A percentile compares a stretch with the other conserved stretches of the same genome.
Evolutionary conservation across 2,888 invertebrate genomes (phyloP).

Genomic region (Lepetodrilus schrolli): DNA sequence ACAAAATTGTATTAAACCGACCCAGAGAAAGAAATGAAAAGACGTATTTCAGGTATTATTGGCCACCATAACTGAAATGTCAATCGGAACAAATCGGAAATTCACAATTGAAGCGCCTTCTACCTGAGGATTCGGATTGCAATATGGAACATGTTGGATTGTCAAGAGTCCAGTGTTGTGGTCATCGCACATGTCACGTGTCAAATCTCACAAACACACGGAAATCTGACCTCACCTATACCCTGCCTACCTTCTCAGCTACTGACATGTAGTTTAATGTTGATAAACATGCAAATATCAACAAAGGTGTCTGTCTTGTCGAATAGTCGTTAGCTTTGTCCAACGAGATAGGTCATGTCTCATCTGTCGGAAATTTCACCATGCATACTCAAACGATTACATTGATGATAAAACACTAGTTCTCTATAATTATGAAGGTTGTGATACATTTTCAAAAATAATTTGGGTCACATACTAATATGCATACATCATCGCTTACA

Average conservation of each 20-base stretch:
- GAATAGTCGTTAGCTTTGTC: background rate
- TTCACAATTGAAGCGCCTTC: background rate
- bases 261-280: conserved; percentile 2
- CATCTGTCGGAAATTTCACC: background rate
- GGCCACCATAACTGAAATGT: background rate
- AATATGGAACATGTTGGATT: background rate
- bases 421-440: no score
- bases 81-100: background rate
- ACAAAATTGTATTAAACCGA: background rate
- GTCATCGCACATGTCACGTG: background rate
- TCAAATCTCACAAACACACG: background rate
- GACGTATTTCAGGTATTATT: background rate
- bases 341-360: background rate
- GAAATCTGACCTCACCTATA: conserved; percentile 11
- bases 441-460: no score
- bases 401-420: no score
- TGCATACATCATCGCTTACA: no score
- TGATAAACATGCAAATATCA: conserved; percentile 21
- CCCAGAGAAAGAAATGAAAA: background rate
- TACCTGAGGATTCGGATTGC: background rate
- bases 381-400: no score
- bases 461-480: no score
- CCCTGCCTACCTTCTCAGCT: background rate
- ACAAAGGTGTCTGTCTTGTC: background rate
- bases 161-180: background rate